Evolutionary conservation across 2,113 vertebrate species (phyloP).

Genomic region (Albula goreensis): DNA sequence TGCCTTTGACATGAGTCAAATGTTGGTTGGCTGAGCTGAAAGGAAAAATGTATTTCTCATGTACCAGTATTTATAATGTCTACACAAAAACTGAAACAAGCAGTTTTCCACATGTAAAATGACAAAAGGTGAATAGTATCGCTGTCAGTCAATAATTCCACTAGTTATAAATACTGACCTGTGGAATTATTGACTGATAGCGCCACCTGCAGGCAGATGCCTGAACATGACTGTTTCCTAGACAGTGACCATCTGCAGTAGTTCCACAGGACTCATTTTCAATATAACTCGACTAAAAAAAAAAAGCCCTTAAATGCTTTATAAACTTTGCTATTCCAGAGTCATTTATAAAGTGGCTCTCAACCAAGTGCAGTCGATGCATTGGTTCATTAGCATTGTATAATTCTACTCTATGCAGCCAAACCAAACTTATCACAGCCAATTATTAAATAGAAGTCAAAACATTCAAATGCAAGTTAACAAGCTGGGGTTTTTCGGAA

Average conservation of each 20-base stretch:
- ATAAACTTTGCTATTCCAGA: not conserved
- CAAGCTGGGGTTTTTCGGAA: no score
- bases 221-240: not conserved
- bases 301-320: not conserved
- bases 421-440: no score
- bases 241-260: not conserved
- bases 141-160: not conserved
- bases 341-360: not conserved
- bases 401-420: no score
- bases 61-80: no score
- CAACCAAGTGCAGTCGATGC: not conserved
- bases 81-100: no score
- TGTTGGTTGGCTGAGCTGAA: constrained; percentile 61
- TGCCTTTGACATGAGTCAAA: constrained; percentile 85
- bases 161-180: not conserved
- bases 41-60: constrained; percentile 36
- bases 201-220: constrained; percentile 15
- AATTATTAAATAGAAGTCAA: no score
- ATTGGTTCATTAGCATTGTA: not conserved
- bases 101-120: no score
- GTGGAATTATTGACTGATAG: not conserved
- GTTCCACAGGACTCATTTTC: not conserved
- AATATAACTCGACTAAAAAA: not conserved
- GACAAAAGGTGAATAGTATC: no score
- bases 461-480: no score